Evolutionary conservation across 2,888 invertebrate species (phyloP).

Genomic region (Teleiodes luculella): DNA sequence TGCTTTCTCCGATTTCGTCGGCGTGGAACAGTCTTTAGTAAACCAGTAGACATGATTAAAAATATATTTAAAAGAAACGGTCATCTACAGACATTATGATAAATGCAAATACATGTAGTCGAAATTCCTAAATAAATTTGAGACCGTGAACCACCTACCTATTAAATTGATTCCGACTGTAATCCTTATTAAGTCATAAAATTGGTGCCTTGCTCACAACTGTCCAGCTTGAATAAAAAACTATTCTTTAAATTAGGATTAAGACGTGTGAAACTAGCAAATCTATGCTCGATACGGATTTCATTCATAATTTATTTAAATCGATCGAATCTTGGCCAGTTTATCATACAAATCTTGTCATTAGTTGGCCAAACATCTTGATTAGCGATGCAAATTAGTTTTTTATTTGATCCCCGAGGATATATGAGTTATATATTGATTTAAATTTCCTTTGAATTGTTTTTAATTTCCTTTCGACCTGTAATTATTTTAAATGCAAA

Average conservation of each 20-base stretch:
- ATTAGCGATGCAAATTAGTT: slow-evolving; percentile 40
- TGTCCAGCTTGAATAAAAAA: not conserved
- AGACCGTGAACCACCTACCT: not conserved
- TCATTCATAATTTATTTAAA: slow-evolving; percentile 26
- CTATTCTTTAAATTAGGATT: slow-evolving; percentile 4
- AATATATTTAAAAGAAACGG: too few species aligned
- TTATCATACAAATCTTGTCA: slow-evolving; percentile 43
- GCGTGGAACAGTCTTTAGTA: too few species aligned
- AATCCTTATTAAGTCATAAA: slow-evolving; percentile 16
- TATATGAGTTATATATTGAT: slow-evolving; percentile 40
- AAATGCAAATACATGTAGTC: not conserved
- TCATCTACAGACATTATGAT: too few species aligned
- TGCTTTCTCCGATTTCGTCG: too few species aligned
- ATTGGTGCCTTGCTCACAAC: slow-evolving; percentile 2
- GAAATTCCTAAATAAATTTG: not conserved
- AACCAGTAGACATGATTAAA: too few species aligned
- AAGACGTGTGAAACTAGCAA: slow-evolving; percentile 16
- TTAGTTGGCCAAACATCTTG: slow-evolving; percentile 42
- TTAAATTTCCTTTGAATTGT: slow-evolving; percentile 28
- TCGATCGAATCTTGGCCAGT: slow-evolving; percentile 26
- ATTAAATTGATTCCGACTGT: not conserved
- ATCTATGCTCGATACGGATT: slow-evolving; percentile 24
- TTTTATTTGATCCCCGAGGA: slow-evolving; percentile 10
- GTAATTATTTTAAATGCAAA: slow-evolving; percentile 11
- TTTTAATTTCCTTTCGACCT: slow-evolving; percentile 14